Percentiles rank a stretch among this genome's conserved stretches.
These are phyloP conservation scores for Chiloscyllium punctatum DNA, from an alignment of 2,797 vertebrate species.

Conservation along the genomic window DNA sequence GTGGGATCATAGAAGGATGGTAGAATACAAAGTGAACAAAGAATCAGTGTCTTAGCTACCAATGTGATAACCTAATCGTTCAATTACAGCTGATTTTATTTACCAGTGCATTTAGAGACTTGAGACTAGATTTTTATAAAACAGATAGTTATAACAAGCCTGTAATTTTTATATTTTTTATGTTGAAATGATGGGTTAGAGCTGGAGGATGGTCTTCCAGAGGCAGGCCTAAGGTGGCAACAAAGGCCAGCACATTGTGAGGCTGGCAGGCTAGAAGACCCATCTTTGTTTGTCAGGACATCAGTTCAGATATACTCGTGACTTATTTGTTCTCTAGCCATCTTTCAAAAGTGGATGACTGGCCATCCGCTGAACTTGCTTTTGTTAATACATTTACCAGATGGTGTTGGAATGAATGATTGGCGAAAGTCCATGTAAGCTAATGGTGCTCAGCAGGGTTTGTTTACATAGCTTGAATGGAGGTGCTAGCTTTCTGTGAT, in stretches of 20 bases:
- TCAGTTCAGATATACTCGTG: not conserved
- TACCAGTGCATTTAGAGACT: not conserved
- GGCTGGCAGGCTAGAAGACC: not conserved
- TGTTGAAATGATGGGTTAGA: not conserved
- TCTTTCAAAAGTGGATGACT: not conserved
- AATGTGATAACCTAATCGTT: not conserved
- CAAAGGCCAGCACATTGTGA: not conserved
- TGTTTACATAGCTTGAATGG: not conserved
- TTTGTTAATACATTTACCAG: not conserved
- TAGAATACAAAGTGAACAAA: not conserved
- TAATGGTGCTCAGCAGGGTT: not conserved
- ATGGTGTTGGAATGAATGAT: not conserved
- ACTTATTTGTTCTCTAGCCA: not conserved
- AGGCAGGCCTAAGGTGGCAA: not conserved
- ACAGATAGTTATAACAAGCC: not conserved
- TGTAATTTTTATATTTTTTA: not conserved
- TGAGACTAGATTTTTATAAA: too few relatives aligned
- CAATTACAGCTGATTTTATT: not conserved
- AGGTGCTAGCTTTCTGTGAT: not conserved
- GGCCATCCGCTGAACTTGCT: not conserved
- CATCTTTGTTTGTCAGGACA: not conserved
- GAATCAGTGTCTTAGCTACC: not conserved
- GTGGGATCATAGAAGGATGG: too few relatives aligned
- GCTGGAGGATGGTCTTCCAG: not conserved
- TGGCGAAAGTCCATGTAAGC: not conserved